Evolutionary conservation across 2,888 invertebrate genomes (phyloP).

Genomic region (Epirrita christyi): DNA sequence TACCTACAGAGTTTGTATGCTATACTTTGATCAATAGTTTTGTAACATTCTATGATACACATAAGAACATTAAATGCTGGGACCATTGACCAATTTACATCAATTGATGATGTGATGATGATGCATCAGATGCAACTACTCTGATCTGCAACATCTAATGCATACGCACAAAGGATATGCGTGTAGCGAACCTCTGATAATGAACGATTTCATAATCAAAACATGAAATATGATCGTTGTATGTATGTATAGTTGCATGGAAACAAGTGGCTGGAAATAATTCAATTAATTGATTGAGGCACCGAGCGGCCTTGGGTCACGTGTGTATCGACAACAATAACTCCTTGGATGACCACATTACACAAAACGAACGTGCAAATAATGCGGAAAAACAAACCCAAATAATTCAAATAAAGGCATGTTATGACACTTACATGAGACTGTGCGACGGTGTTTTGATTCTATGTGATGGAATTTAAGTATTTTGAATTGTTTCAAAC

Average conservation of each 20-base stretch:
- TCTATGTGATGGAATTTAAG: neutral
- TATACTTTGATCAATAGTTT: too few species aligned
- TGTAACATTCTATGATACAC: too few species aligned
- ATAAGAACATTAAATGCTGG: too few species aligned
- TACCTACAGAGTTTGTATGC: too few species aligned
- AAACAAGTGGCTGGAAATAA: constrained; percentile 34
- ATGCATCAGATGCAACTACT: constrained; percentile 16
- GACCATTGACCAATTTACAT: constrained; percentile 26
- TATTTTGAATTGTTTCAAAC: constrained; percentile 5
- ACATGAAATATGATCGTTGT: constrained; percentile 40
- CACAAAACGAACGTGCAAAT: constrained; percentile 41
- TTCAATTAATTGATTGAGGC: constrained; percentile 45
- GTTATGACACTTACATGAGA: constrained; percentile 29
- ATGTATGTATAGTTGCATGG: constrained; percentile 1
- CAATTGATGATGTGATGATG: constrained; percentile 16
- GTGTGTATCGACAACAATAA: constrained; percentile 62
- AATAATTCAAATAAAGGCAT: neutral
- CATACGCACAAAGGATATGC: constrained; percentile 47
- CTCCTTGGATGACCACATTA: constrained; percentile 50
- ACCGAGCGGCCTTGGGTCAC: constrained; percentile 63
- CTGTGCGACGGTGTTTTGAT: neutral
- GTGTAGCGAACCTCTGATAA: constrained; percentile 47
- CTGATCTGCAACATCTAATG: constrained; percentile 13
- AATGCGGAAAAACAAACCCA: constrained; percentile 28
- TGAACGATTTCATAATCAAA: constrained; percentile 57